Evolutionary conservation across 2,888 invertebrate species (phyloP).

Genomic region (Rhopalosiphum nymphaeae): DNA sequence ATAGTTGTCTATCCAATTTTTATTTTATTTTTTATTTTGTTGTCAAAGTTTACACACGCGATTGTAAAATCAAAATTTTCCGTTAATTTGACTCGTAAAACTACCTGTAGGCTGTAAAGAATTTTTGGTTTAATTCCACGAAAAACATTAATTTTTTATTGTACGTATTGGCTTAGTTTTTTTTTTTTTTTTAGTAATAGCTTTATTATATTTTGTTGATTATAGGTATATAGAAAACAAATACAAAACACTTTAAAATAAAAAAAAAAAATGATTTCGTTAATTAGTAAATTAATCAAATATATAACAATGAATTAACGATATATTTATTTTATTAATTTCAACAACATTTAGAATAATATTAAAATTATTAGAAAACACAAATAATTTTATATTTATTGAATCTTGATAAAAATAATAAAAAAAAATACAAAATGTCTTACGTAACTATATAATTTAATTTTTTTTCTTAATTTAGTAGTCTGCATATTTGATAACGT

Average conservation of each 20-base stretch:
- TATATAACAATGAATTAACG: neutral
- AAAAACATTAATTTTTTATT: neutral
- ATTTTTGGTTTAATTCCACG: neutral
- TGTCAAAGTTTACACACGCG: neutral
- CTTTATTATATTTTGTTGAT: neutral
- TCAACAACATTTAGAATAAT: too few species aligned
- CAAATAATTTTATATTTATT: neutral
- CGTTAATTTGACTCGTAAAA: neutral
- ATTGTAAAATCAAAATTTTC: neutral
- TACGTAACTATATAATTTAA: neutral
- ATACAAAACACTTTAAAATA: neutral
- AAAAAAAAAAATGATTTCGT: neutral
- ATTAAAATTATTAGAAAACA: neutral
- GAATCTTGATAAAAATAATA: neutral
- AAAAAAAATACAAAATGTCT: neutral
- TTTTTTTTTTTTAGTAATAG: neutral
- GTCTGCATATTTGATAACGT: neutral
- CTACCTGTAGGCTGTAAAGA: neutral
- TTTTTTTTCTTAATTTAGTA: conserved; percentile 11
- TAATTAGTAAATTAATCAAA: neutral
- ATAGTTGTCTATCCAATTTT: conserved; percentile 49
- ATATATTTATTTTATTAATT: too few species aligned
- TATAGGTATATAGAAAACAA: neutral
- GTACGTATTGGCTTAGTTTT: neutral
- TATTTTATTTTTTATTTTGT: neutral